Percentiles rank a stretch among this genome's conserved stretches.
Conservation (phyloP, 2,888 invertebrate species). For the Napeogenes sylphis region DNA sequence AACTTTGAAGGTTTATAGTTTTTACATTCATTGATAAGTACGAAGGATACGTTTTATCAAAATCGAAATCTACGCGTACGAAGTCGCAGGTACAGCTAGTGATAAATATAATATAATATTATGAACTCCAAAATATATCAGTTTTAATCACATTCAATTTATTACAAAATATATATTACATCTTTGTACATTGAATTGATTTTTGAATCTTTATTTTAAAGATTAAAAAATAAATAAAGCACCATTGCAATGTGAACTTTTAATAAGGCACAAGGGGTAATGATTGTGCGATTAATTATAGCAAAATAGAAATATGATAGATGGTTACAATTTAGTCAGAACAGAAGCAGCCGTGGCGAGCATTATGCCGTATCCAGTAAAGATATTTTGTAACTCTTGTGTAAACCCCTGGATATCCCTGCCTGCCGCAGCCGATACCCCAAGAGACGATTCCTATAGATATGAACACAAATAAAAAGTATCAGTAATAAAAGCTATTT, state of each 20-base stretch:
- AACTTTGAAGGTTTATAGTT: too few relatives aligned
- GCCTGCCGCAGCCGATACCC: constrained; percentile 92
- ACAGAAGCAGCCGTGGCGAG: constrained; percentile 89
- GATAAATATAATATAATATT: too few relatives aligned
- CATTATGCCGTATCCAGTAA: constrained; percentile 87
- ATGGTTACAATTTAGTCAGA: constrained; percentile 53
- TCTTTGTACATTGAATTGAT: too few relatives aligned
- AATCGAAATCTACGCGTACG: too few relatives aligned
- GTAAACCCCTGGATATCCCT: constrained; percentile 91
- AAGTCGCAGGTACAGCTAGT: too few relatives aligned
- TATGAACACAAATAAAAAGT: not conserved
- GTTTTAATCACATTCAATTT: too few relatives aligned
- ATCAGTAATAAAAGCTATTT: constrained; percentile 3
- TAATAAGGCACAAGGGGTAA: constrained; percentile 30
- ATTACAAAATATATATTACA: too few relatives aligned
- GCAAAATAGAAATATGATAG: constrained; percentile 9
- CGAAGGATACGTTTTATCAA: too few relatives aligned
- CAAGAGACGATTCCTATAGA: constrained; percentile 86
- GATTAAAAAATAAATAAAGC: too few relatives aligned
- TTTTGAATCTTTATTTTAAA: too few relatives aligned
- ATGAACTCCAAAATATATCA: too few relatives aligned
- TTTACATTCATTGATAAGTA: too few relatives aligned
- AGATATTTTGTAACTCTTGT: constrained; percentile 89
- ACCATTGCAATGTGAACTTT: constrained; percentile 28
- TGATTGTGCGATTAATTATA: constrained; percentile 13